Percentiles rank a stretch among this genome's conserved stretches.
Evolutionary conservation across 2,888 invertebrate species (phyloP).

Genomic region (Omphaloscelis lunosa): DNA sequence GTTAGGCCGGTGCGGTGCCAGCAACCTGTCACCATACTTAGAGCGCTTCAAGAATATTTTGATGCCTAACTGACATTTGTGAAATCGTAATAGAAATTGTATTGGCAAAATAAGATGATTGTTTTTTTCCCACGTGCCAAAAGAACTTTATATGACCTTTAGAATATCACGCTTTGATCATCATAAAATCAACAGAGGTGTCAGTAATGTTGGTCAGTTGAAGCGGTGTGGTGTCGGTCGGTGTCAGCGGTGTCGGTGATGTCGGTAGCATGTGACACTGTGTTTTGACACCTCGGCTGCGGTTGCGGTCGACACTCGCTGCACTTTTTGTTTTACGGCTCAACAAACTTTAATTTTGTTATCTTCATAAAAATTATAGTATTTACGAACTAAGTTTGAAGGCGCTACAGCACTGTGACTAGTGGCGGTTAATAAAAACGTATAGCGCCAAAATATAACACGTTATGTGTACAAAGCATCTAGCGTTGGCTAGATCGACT

Average conservation of each 20-base stretch:
- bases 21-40: not conserved
- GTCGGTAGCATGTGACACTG: conserved; percentile 26
- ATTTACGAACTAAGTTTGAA: conserved; percentile 27
- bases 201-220: not conserved
- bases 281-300: conserved; percentile 47
- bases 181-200: not conserved
- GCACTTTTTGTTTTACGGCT: conserved; percentile 17
- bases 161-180: not conserved
- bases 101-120: not conserved
- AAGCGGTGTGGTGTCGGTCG: conserved; percentile 6
- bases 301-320: conserved; percentile 24
- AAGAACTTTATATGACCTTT: not conserved
- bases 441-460: too few species aligned
- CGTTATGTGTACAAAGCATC: too few species aligned
- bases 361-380: conserved; percentile 7
- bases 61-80: not conserved
- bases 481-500: too few species aligned
- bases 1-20: too few species aligned
- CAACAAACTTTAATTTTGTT: not conserved
- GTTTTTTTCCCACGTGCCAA: not conserved
- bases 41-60: too few species aligned
- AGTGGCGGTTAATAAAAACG: too few species aligned
- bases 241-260: conserved; percentile 4
- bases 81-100: not conserved
- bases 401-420: not conserved